Evolutionary conservation across 2,797 vertebrate species (phyloP), one percentile per base, ranked within the genome.

Genomic region (Champsocephalus esox): DNA sequence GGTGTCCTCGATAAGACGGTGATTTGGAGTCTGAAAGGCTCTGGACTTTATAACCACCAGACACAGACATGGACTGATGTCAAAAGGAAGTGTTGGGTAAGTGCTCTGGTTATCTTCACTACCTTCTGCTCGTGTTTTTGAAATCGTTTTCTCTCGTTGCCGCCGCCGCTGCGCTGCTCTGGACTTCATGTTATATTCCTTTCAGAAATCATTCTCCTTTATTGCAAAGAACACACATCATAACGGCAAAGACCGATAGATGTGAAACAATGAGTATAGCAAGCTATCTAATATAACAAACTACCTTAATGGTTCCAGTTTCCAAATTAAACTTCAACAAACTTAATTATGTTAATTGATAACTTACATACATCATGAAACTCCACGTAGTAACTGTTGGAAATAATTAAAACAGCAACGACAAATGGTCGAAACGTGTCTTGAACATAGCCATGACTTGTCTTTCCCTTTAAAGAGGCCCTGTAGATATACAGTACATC

Each of bases 61-160:
- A 48, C 50, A 44, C 34, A 69, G 66, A 60, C 67, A 66, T 13
- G 69, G 64, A 71, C 32, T 14, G 68, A 79, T 55, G 62, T 65
- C 19, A 14, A 48, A 41, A 62, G 32, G 60, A 76, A 17, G 45
- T 32, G 50, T 28, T 49, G 68, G 41, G 17, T 32, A 7, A 59
- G 62, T 51, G 44, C 57, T 73, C 21, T 45, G 58, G 49, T 72
- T 66, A 70, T 83, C 78, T 58, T 64, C 50, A 24, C 64, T 13
- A 8, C 73, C 66, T 57, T 60, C 69, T 84, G 72, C 54, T 56
- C 4, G 0, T 3, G 43, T 57, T 49, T 34, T 28, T 21, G 2
- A 38, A 38, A 38, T 60, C 52, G 17, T 68, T 75, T 66, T 32
- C n/a, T 24, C 8, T 65, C 38, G 51, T 8, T 19, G 19, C 41